phyloP scores from a whole-genome alignment of 2,888 invertebrate species.

The Aethes cnicana region DNA sequence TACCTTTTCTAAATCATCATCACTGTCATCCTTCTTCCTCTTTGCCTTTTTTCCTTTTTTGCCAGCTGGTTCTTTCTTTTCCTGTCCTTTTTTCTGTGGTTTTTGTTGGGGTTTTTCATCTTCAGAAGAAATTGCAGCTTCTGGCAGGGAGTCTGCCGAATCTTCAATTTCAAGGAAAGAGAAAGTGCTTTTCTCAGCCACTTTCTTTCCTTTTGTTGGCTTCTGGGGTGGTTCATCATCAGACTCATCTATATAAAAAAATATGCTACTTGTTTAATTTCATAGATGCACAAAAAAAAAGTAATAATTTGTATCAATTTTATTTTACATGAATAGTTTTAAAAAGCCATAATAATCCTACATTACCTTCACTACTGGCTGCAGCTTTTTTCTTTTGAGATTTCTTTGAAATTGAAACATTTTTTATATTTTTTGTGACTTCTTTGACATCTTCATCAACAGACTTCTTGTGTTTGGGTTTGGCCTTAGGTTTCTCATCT shows the following conservation, averaged over 20 bases:
- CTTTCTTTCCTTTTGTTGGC: slow-evolving; percentile 66
- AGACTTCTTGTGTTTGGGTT: slow-evolving; percentile 76
- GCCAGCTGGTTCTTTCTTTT: slow-evolving; percentile 75
- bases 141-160: slow-evolving; percentile 75
- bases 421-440: slow-evolving; percentile 82
- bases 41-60: slow-evolving; percentile 89
- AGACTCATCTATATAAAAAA: slow-evolving; percentile 56
- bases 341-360: background rate
- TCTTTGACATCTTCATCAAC: slow-evolving; percentile 75
- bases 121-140: slow-evolving; percentile 70
- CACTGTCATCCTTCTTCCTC: slow-evolving; percentile 89
- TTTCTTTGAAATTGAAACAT: slow-evolving; percentile 82
- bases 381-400: slow-evolving; percentile 70
- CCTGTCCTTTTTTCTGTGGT: slow-evolving; percentile 62
- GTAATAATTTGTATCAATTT: background rate
- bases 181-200: slow-evolving; percentile 84
- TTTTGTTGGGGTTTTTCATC: slow-evolving; percentile 68
- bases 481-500: slow-evolving; percentile 72
- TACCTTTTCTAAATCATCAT: slow-evolving; percentile 92
- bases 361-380: slow-evolving; percentile 62
- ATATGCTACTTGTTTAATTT: background rate
- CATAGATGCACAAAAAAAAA: no score
- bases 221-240: slow-evolving; percentile 74
- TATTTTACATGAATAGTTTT: background rate
- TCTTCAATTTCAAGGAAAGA: slow-evolving; percentile 86